Evolutionary conservation across 2,113 vertebrate genomes (phyloP).

Genomic region (Meriones unguiculatus): DNA sequence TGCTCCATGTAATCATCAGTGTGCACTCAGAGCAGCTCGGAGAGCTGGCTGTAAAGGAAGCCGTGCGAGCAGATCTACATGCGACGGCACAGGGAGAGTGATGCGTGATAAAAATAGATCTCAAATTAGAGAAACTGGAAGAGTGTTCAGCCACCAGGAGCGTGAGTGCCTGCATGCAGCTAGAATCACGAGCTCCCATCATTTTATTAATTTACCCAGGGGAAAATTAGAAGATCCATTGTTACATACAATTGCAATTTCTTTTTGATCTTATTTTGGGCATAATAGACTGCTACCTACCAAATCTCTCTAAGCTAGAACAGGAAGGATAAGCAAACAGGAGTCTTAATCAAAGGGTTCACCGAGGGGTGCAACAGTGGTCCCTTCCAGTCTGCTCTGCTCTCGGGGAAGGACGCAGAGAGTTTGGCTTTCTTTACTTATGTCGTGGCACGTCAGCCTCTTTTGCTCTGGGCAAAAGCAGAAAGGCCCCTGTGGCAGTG

Average conservation of each 20-base stretch:
- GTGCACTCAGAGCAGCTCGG: background rate
- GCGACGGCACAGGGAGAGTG: background rate
- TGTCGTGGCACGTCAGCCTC: background rate
- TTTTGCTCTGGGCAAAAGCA: background rate
- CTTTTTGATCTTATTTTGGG: conserved; percentile 19
- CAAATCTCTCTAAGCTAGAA: background rate
- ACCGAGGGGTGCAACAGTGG: too few relatives aligned
- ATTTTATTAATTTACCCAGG: background rate
- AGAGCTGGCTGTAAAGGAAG: background rate
- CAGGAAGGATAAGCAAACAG: background rate
- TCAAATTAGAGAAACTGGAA: background rate
- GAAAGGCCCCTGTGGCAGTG: background rate
- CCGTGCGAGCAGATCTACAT: background rate
- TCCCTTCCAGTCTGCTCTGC: background rate
- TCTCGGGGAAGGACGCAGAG: background rate
- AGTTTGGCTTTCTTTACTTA: background rate
- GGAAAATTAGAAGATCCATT: background rate
- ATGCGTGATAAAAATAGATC: background rate
- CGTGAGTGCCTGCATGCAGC: background rate
- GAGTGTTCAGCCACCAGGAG: background rate
- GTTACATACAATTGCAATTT: background rate
- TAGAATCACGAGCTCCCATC: background rate
- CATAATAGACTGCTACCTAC: background rate
- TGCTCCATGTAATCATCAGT: background rate
- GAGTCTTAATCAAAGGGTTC: background rate